A percentile compares a stretch with the other conserved stretches of the same genome.
Conservation (phyloP, 1,140 invertebrate genomes). For the Pseudobourletiella spinata region DNA sequence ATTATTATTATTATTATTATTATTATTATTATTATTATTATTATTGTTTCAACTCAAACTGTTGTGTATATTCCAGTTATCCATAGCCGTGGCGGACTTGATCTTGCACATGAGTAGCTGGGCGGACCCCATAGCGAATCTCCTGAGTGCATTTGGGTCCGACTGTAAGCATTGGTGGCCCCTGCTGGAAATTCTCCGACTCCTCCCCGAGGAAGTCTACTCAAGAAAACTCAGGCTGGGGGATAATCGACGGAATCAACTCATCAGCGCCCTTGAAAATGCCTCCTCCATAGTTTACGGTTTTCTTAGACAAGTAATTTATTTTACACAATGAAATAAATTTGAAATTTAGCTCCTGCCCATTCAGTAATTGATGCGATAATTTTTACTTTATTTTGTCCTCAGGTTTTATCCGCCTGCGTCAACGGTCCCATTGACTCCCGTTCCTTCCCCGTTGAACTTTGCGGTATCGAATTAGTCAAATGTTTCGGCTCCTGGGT, state of each 20-base stretch:
- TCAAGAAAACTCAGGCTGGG: constrained; percentile 74
- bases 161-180: constrained; percentile 57
- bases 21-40: not conserved
- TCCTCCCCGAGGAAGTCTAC: constrained; percentile 92
- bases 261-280: constrained; percentile 61
- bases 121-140: constrained; percentile 76
- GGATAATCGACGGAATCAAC: constrained; percentile 75
- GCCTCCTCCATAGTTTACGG: constrained; percentile 42
- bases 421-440: constrained; percentile 7
- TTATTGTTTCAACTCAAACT: not conserved
- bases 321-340: too few species aligned
- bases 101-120: constrained; percentile 88
- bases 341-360: too few species aligned
- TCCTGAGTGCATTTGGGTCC: constrained; percentile 60
- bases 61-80: constrained; percentile 52
- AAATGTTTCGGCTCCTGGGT: constrained; percentile 36
- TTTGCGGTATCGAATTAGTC: constrained; percentile 21
- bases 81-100: constrained; percentile 83
- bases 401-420: constrained; percentile 21
- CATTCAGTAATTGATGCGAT: too few species aligned
- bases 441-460: constrained; percentile 12
- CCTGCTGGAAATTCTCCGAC: constrained; percentile 81
- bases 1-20: not conserved
- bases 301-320: constrained; percentile 29
- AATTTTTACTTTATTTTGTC: constrained; percentile 12